Evolutionary conservation across 92 coral and sea anemone genomes (phyloP), one percentile per base, ranked within the genome.

Genomic region (Umimayanthus kanabou): DNA sequence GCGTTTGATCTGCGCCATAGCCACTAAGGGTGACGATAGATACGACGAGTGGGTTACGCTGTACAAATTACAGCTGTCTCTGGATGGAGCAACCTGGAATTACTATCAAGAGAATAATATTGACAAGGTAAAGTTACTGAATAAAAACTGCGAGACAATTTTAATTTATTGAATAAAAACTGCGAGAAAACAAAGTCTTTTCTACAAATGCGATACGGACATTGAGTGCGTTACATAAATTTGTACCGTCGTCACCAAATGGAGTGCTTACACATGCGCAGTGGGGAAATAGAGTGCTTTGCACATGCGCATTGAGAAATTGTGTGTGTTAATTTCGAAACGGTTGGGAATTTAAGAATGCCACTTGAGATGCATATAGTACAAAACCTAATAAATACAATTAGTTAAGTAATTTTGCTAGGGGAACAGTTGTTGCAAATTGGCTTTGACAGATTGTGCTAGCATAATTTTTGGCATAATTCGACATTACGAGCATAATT

Each of bases 1-100:
- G 82, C 39, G 23, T 79, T 79, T 70, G 53, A 79, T 79, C 29
- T 79, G 82, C 39, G 69, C 70, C 23, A 49, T 79, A 79, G 82
- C 67, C 18, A 47, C 70, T 2, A 49, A 49, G 42, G 82, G 82
- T 26, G 43, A 79, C n/a, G 13, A n/a, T 29, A 50, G 29, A 2
- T 13, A 55, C 33, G 5, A 79, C 7, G 82, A 79, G 18, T 50
- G 65, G 64, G 42, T 55, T 26, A 53, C 37, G n/a, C 5, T 22
- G 23, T 79, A 79, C 65, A 49, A 47, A 55, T 37, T 79, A 4
- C 40, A 49, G 82, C 5, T 79, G 18, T 79, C 82, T 79, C 10
- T 55, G 45, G 42, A 55, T 79, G 82, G 82, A 79, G 53, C 39
- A 13, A 55, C 43, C 43, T 79, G 82, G 82, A 79, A 26, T 28